These are phyloP conservation scores for Acropternis orthonyx DNA, from an alignment of 2,797 vertebrate genomes.

Conservation along the genomic window DNA sequence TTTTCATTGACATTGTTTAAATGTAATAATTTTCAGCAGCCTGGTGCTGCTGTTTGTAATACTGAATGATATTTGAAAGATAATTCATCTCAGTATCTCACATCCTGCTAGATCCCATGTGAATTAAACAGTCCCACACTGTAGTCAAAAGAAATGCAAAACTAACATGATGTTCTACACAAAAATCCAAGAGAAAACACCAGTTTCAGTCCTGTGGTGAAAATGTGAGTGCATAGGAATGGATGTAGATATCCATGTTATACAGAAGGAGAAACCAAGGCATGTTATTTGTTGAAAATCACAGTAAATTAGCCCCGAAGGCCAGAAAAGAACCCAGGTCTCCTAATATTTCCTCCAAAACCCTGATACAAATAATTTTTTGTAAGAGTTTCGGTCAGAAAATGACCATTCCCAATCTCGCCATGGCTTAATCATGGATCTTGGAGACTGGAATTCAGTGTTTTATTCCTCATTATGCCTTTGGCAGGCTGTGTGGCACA, in stretches of 20 bases:
- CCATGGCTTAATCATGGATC: neutral
- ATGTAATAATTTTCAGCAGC: slow-evolving; percentile 16
- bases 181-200: neutral
- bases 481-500: neutral
- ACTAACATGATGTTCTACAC: neutral
- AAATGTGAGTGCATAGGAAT: neutral
- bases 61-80: slow-evolving; percentile 33
- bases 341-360: neutral
- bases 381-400: neutral
- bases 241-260: neutral
- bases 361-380: neutral
- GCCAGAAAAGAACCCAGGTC: neutral
- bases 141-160: neutral
- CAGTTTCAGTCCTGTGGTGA: neutral
- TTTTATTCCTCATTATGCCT: neutral
- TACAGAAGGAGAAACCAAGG: neutral
- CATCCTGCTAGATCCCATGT: slow-evolving; percentile 5
- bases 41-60: slow-evolving; percentile 7
- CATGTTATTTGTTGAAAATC: neutral
- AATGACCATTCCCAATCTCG: neutral
- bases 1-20: slow-evolving; percentile 36
- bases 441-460: neutral
- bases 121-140: neutral
- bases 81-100: neutral
- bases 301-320: neutral